Evolutionary conservation across 2,113 vertebrate species (phyloP).

Genomic region (western clawed frog (Xenopus tropicalis)): DNA sequence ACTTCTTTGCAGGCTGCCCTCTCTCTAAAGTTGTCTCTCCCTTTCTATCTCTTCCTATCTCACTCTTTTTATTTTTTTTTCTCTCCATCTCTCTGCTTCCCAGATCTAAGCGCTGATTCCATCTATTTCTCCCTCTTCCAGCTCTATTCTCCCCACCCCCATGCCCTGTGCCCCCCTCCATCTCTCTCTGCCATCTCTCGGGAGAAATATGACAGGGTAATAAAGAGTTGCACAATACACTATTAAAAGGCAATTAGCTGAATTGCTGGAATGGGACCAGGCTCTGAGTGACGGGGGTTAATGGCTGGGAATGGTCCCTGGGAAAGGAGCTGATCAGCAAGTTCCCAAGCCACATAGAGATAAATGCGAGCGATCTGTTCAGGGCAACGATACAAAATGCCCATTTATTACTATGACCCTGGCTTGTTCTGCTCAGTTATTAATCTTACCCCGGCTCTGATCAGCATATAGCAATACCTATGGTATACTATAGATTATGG

Average conservation of each 20-base stretch:
- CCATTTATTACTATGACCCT: too few relatives aligned
- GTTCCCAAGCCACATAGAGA: too few relatives aligned
- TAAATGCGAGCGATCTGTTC: too few relatives aligned
- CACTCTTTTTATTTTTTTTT: slow-evolving; percentile 24
- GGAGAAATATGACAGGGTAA: slow-evolving; percentile 70
- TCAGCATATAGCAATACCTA: too few relatives aligned
- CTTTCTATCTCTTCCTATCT: too few relatives aligned
- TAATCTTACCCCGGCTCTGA: too few relatives aligned
- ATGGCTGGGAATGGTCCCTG: slow-evolving; percentile 55
- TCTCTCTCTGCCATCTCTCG: slow-evolving; percentile 27
- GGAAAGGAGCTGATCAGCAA: neutral
- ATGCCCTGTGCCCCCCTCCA: slow-evolving; percentile 3
- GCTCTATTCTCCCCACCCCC: neutral
- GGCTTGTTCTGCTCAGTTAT: too few relatives aligned
- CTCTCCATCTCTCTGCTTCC: slow-evolving; percentile 19
- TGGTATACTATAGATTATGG: too few relatives aligned
- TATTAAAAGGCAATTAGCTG: slow-evolving; percentile 78
- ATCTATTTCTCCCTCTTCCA: slow-evolving; percentile 14
- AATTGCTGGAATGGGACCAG: slow-evolving; percentile 70
- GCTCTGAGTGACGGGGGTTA: slow-evolving; percentile 65
- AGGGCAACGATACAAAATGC: too few relatives aligned
- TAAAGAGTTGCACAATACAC: slow-evolving; percentile 65
- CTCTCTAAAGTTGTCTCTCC: too few relatives aligned
- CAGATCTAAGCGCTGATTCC: too few relatives aligned
- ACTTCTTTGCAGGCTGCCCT: too few relatives aligned